Evolutionary conservation across 1,140 invertebrate genomes (phyloP), one percentile per base, ranked within the genome.

Genomic region (Zaprionus kolodkinae): DNA sequence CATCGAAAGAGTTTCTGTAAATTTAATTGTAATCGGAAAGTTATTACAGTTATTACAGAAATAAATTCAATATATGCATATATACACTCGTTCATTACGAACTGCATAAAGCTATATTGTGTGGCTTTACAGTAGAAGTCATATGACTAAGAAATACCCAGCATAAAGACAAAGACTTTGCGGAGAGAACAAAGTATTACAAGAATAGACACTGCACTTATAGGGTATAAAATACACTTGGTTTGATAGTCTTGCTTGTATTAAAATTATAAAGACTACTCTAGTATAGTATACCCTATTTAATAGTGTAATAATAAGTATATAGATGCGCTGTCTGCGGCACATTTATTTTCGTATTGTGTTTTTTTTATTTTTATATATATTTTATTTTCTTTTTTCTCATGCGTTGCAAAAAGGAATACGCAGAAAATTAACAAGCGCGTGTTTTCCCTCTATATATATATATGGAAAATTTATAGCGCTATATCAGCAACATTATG

Each of bases 351-450:
- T 88, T 79, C 11, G 17, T 56, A 40, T 33, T 64, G 27, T 59
- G 56, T 82, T 54, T 82, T 71, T 21, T 25, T 50, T 78, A 61
- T 70, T 57, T 82, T 84, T 78, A 71, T 84, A 50, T 21, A 25
- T 25, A 50, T 79, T 81, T 61, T 72, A 56, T 89, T 45, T 33
- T n/a, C 52, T 67, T 84, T 21, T 59, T 67, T 84, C 79, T 88
- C 57, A 59, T 66, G 65, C 65, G 56, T 64, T 79, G 76, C 75
- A 56, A 76, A 86, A 86, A 79, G 21, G 48, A 79, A 78, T 61
- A 74, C 62, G 78, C 52, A 57, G 65, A 84, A 70, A 79, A 76
- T 87, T 52, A 72, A 60, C 33, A 72, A 72, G 75, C 85, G 78
- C 81, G 85, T 88, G 85, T 89, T 79, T 76, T 67, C 50, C 59